phyloP scores from a whole-genome alignment of 2,113 vertebrate species.

The Picathartes gymnocephalus region DNA sequence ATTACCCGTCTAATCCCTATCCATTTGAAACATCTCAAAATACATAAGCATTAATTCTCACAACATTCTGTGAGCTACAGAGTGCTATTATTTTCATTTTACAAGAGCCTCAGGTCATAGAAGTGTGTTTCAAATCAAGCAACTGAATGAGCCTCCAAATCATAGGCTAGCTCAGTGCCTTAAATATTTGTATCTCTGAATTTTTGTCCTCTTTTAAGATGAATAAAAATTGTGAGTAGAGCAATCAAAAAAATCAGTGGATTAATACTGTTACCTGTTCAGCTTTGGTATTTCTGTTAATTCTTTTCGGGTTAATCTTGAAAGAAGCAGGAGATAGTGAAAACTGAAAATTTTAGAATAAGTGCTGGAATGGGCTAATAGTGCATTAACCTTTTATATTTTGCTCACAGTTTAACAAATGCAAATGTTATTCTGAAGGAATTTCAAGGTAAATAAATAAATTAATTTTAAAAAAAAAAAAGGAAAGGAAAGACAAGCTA shows the following conservation, averaged over 20 bases:
- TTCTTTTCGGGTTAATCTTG: not conserved
- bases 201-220: not conserved
- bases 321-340: not conserved
- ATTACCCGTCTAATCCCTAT: not conserved
- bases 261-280: not conserved
- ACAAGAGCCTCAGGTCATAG: not conserved
- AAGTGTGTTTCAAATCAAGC: not conserved
- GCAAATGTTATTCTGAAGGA: not conserved
- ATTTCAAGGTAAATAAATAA: not conserved
- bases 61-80: not conserved
- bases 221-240: not conserved
- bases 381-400: not conserved
- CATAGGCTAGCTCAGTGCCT: not conserved
- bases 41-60: not conserved
- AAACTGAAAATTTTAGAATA: not conserved
- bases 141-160: not conserved
- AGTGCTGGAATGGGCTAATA: not conserved
- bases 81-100: not conserved
- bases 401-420: not conserved
- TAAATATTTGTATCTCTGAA: not conserved
- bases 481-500: not conserved
- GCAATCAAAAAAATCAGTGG: not conserved
- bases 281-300: not conserved
- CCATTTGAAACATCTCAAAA: not conserved
- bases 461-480: too few relatives aligned